Evolutionary conservation across 1,140 invertebrate genomes (phyloP).

Genomic region (Ptiloglossa arizonensis): DNA sequence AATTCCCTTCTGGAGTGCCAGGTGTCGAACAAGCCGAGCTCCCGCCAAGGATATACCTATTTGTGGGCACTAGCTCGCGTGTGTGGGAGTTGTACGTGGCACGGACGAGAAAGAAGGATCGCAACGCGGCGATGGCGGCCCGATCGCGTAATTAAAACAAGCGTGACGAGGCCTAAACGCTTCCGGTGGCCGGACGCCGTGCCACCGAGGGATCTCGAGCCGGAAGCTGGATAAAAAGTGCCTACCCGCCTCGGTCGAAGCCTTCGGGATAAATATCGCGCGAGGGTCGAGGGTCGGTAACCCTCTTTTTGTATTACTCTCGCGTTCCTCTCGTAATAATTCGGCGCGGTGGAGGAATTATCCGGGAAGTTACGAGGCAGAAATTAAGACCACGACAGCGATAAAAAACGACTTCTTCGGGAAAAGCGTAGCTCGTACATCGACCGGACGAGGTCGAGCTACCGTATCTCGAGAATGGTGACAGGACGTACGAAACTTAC

Average conservation of each 20-base stretch:
- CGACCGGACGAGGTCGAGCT: too few relatives aligned
- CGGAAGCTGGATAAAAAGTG: conserved; percentile 73
- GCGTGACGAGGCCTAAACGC: conserved; percentile 78
- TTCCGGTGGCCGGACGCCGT: conserved; percentile 68
- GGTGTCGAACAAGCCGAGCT: conserved; percentile 71
- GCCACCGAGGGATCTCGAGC: conserved; percentile 59
- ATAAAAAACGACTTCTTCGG: too few relatives aligned
- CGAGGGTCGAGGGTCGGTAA: conserved; percentile 55
- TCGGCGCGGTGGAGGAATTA: background rate
- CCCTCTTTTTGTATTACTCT: conserved; percentile 17
- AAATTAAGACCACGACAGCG: too few relatives aligned
- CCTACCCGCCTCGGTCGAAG: conserved; percentile 31
- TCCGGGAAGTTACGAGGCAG: too few relatives aligned
- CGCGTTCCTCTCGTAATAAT: background rate
- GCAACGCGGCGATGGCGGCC: too few relatives aligned
- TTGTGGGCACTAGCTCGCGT: background rate
- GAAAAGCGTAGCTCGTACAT: too few relatives aligned
- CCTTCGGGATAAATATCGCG: conserved; percentile 28
- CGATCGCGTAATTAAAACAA: conserved; percentile 75
- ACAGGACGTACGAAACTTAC: too few relatives aligned
- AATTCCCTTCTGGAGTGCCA: conserved; percentile 76
- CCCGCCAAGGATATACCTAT: conserved; percentile 16
- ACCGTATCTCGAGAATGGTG: too few relatives aligned
- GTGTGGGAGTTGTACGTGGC: conserved; percentile 21
- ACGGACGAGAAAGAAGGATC: conserved; percentile 22